Conservation (phyloP, 2,888 invertebrate species). For the Hetaerina titia region DNA sequence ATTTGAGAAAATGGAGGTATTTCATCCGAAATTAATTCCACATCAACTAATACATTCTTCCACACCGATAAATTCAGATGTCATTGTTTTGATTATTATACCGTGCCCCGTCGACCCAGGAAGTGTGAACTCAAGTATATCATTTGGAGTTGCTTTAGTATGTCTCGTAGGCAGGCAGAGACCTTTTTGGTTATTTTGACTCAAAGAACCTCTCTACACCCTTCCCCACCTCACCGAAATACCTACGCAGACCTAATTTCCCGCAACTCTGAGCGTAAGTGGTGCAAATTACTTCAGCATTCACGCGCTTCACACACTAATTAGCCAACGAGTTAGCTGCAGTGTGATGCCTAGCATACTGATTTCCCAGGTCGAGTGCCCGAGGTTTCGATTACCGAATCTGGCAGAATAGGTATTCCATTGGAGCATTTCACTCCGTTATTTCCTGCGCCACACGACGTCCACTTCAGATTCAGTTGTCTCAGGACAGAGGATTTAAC, state of each 20-base stretch:
- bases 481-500: neutral
- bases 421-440: neutral
- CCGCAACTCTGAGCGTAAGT: neutral
- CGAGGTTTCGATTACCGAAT: neutral
- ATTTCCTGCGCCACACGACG: neutral
- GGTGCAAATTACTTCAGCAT: neutral
- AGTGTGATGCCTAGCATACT: neutral
- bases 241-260: neutral
- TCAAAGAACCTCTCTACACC: no score
- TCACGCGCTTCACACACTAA: neutral
- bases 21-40: no score
- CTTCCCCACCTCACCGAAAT: neutral
- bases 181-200: no score
- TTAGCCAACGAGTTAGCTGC: neutral
- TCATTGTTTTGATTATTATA: no score
- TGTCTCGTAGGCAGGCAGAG: no score
- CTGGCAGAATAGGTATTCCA: neutral
- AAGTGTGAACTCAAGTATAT: no score
- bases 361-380: neutral
- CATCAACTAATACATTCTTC: no score
- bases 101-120: no score
- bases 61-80: no score
- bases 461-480: neutral
- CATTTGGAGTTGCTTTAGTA: no score
- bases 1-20: no score